Evolutionary conservation across 2,888 invertebrate species (phyloP).

Genomic region (Myopa tessellatipennis): DNA sequence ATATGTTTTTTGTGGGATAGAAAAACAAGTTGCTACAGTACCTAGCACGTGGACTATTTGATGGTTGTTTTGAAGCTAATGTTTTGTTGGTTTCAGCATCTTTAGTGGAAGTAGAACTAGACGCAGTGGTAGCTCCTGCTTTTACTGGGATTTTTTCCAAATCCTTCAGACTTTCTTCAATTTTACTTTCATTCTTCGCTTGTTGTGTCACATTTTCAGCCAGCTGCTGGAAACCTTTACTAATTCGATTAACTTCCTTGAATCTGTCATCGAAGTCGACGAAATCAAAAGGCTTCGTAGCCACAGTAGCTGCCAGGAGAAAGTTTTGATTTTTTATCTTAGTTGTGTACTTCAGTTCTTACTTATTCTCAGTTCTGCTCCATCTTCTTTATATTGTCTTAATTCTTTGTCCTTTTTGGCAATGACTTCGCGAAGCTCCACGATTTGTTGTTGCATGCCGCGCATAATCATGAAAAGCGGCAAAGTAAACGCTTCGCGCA

Average conservation of each 20-base stretch:
- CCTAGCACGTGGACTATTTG: constrained; percentile 48
- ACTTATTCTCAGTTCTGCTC: constrained; percentile 58
- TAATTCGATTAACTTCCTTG: constrained; percentile 36
- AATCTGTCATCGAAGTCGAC: constrained; percentile 47
- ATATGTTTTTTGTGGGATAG: background rate
- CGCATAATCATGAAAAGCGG: constrained; percentile 51
- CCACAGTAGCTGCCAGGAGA: constrained; percentile 54
- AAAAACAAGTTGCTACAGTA: constrained; percentile 17
- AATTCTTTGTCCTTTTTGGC: constrained; percentile 63
- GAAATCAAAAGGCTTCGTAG: constrained; percentile 54
- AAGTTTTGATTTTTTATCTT: background rate
- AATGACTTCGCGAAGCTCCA: constrained; percentile 52
- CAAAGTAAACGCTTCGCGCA: constrained; percentile 50
- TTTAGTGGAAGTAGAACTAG: background rate
- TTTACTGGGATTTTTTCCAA: background rate
- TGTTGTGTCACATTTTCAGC: constrained; percentile 42
- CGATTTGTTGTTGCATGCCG: constrained; percentile 50
- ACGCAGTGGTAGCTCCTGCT: background rate
- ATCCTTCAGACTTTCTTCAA: background rate
- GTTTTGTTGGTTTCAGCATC: background rate
- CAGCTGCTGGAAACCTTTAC: constrained; percentile 44
- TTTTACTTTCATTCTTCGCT: constrained; percentile 1
- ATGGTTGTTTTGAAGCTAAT: background rate
- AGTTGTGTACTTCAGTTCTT: constrained; percentile 21
- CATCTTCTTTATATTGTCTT: constrained; percentile 60